Evolutionary conservation across 30 jellyfish, hydroid and myxozoan genomes (phyloP).

Genomic region (Nemopilema nomurai): DNA sequence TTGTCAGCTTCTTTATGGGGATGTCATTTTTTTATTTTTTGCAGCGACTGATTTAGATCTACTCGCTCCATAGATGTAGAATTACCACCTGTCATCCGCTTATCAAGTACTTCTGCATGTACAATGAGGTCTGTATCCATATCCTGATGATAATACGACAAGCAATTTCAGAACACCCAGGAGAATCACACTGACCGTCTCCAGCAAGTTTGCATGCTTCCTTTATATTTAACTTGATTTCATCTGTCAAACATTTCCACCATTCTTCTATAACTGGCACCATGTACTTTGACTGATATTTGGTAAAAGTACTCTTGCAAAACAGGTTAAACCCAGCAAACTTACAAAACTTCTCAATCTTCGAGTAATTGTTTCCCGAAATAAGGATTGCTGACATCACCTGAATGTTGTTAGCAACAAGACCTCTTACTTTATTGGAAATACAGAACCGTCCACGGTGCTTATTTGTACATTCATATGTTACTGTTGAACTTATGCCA

Average conservation of each 20-base stretch:
- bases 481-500: conserved; percentile 13
- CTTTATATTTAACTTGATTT: neutral
- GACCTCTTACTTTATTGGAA: neutral
- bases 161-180: conserved; percentile 20
- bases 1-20: conserved; percentile 9
- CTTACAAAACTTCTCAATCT: neutral
- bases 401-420: neutral
- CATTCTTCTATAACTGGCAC: conserved; percentile 19
- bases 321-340: conserved; percentile 4
- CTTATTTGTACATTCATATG: conserved; percentile 11
- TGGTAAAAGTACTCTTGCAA: conserved; percentile 9
- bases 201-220: conserved; percentile 10
- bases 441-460: neutral
- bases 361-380: neutral
- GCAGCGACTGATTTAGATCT: neutral
- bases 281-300: conserved; percentile 16
- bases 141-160: conserved; percentile 22
- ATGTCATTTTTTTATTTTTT: conserved; percentile 1
- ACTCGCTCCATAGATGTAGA: conserved; percentile 15
- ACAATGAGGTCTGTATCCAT: conserved; percentile 4
- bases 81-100: conserved; percentile 5
- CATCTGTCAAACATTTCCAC: conserved; percentile 18
- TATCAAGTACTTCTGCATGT: conserved; percentile 28
- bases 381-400: neutral
- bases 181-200: conserved; percentile 28